Percentiles rank a stretch among this genome's conserved stretches.
phyloP scores from a whole-genome alignment of 2,888 invertebrate genomes.

The Pyrocoelia pectoralis region DNA sequence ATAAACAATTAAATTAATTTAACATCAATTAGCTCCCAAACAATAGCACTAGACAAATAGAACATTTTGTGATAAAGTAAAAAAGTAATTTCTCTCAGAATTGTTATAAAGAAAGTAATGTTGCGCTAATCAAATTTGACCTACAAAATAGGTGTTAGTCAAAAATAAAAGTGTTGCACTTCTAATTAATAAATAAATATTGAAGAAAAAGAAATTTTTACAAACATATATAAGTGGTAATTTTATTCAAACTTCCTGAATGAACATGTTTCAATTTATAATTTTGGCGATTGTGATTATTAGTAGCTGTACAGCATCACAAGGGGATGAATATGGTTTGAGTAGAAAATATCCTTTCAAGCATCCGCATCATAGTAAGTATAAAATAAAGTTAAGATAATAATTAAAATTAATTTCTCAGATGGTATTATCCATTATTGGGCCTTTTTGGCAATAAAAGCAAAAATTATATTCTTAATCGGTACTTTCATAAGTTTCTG shows the following conservation, averaged over 20 bases:
- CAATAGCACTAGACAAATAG: neutral
- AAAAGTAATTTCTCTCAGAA: neutral
- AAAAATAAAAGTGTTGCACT: slow-evolving; percentile 16
- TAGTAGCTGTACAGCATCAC: slow-evolving; percentile 11
- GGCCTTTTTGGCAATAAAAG: slow-evolving; percentile 53
- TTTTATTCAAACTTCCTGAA: no score
- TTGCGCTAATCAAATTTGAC: neutral
- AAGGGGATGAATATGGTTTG: slow-evolving; percentile 14
- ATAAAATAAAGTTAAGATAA: neutral
- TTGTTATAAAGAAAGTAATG: neutral
- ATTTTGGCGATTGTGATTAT: slow-evolving; percentile 12
- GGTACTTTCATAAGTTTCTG: slow-evolving; percentile 51
- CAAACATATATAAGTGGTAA: no score
- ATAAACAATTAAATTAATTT: no score
- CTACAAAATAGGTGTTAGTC: neutral
- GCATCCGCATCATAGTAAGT: slow-evolving; percentile 15
- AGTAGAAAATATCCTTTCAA: slow-evolving; percentile 19
- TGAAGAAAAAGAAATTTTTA: slow-evolving; percentile 3
- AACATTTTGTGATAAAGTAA: neutral
- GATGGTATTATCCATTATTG: slow-evolving; percentile 46
- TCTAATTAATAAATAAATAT: slow-evolving; percentile 16
- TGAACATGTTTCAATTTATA: slow-evolving; percentile 8
- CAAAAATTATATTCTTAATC: slow-evolving; percentile 52
- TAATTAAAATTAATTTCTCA: neutral
- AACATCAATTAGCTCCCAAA: no score